These are phyloP conservation scores for Oryzaephilus surinamensis DNA, from an alignment of 1,140 invertebrate species.

Conservation along the genomic window DNA sequence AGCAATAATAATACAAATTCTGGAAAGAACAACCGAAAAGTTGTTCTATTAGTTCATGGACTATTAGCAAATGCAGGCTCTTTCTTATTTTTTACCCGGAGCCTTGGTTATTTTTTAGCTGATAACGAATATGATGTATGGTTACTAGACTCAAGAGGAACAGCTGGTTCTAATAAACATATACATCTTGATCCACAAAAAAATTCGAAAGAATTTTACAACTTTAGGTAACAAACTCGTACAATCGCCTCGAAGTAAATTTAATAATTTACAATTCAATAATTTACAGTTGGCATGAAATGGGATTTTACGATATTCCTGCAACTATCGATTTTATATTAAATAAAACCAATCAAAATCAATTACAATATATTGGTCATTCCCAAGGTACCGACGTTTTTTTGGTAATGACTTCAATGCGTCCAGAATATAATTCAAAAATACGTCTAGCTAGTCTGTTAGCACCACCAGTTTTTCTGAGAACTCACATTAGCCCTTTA, in stretches of 20 bases:
- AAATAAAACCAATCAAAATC: constrained; percentile 36
- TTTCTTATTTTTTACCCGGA: constrained; percentile 43
- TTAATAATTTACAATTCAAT: constrained; percentile 16
- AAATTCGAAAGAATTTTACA: constrained; percentile 28
- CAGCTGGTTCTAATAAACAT: constrained; percentile 52
- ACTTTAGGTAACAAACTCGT: constrained; percentile 41
- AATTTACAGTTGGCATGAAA: constrained; percentile 54
- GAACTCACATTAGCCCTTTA: neutral
- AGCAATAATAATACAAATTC: constrained; percentile 16
- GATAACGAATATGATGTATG: constrained; percentile 62
- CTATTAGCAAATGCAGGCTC: constrained; percentile 55
- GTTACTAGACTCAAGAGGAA: constrained; percentile 68
- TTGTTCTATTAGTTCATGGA: constrained; percentile 55
- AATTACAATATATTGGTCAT: constrained; percentile 52
- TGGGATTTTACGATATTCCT: constrained; percentile 49
- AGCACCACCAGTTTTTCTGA: constrained; percentile 23
- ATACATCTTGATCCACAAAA: constrained; percentile 38
- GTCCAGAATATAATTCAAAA: constrained; percentile 43
- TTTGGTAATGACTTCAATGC: constrained; percentile 40
- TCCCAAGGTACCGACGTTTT: constrained; percentile 54
- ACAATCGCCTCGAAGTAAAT: no score
- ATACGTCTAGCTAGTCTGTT: constrained; percentile 44
- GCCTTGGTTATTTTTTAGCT: constrained; percentile 49
- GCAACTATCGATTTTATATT: constrained; percentile 48
- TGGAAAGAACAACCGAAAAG: constrained; percentile 33